Percentiles rank a stretch among this genome's conserved stretches.
These are phyloP conservation scores for Dorcus parallelipipedus DNA, from an alignment of 2,888 invertebrate species.

Conservation along the genomic window DNA sequence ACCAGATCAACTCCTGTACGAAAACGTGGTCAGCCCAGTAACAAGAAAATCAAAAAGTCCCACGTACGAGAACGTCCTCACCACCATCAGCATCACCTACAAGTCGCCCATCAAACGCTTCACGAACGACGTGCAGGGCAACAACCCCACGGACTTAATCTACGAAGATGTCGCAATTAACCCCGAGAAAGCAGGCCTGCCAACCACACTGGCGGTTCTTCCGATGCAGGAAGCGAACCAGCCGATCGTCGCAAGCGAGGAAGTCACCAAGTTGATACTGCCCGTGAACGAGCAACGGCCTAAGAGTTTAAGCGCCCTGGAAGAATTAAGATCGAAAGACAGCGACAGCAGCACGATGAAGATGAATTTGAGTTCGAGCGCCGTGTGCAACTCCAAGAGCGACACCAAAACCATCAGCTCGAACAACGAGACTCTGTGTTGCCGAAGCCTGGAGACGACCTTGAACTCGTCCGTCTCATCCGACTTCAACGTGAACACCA, in stretches of 20 bases:
- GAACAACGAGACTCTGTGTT: conserved; percentile 8
- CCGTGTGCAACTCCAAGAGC: conserved; percentile 18
- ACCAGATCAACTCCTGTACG: conserved; percentile 6
- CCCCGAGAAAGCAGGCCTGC: conserved; percentile 55
- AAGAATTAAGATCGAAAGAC: conserved; percentile 27
- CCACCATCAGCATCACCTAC: conserved; percentile 71
- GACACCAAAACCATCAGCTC: conserved; percentile 15
- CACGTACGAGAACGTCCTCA: conserved; percentile 54
- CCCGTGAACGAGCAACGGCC: conserved; percentile 33
- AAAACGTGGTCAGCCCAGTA: conserved; percentile 4
- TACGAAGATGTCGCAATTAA: conserved; percentile 58
- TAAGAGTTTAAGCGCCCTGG: conserved; percentile 44
- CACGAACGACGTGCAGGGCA: conserved; percentile 22
- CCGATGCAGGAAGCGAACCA: conserved; percentile 59
- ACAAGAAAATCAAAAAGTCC: conserved; percentile 50
- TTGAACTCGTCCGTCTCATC: conserved; percentile 15
- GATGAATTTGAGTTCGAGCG: conserved; percentile 36
- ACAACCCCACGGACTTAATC: conserved; percentile 39
- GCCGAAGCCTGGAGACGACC: conserved; percentile 14
- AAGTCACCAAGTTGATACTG: neutral
- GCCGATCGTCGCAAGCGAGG: conserved; percentile 40
- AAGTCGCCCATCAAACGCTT: conserved; percentile 58
- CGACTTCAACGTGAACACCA: conserved; percentile 8
- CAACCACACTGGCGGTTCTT: conserved; percentile 55
- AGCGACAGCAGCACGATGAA: conserved; percentile 26